These are phyloP conservation scores for Panorpa germanica DNA, from an alignment of 2,888 invertebrate species.

Conservation along the genomic window DNA sequence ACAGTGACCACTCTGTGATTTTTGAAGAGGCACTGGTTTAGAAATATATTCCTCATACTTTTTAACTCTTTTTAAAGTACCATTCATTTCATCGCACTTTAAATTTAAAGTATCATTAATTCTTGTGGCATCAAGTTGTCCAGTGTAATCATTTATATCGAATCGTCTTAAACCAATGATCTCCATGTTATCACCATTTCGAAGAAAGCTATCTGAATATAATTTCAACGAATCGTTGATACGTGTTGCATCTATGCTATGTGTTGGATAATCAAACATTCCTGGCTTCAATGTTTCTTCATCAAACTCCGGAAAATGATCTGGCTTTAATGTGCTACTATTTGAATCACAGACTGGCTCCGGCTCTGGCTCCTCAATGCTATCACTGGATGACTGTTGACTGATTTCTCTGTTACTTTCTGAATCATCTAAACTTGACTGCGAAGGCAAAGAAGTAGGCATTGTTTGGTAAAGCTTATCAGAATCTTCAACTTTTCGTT, in stretches of 20 bases:
- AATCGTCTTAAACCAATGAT: constrained; percentile 17
- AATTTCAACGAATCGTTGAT: constrained; percentile 26
- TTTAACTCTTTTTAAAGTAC: constrained; percentile 12
- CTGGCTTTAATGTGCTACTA: constrained; percentile 24
- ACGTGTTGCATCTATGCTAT: constrained; percentile 26
- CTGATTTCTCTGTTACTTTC: not conserved
- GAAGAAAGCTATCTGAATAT: constrained; percentile 24
- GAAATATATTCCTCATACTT: constrained; percentile 12
- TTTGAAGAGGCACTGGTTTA: constrained; percentile 11
- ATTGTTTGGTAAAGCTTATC: constrained; percentile 51
- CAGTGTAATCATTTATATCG: not conserved
- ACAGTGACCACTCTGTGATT: constrained; percentile 14
- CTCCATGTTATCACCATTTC: constrained; percentile 25
- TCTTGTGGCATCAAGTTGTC: constrained; percentile 20
- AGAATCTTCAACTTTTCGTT: constrained; percentile 37
- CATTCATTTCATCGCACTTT: constrained; percentile 12
- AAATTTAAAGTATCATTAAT: constrained; percentile 21
- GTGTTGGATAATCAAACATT: too few species aligned
- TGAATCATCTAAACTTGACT: constrained; percentile 20
- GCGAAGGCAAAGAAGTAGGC: constrained; percentile 40
- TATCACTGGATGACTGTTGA: constrained; percentile 18
- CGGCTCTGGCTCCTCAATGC: constrained; percentile 15
- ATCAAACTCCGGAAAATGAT: constrained; percentile 25
- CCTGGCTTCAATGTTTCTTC: constrained; percentile 23
- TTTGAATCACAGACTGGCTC: too few species aligned